These are phyloP conservation scores for Pomatorhinus ruficollis DNA, from an alignment of 2,113 vertebrate genomes.

Conservation along the genomic window DNA sequence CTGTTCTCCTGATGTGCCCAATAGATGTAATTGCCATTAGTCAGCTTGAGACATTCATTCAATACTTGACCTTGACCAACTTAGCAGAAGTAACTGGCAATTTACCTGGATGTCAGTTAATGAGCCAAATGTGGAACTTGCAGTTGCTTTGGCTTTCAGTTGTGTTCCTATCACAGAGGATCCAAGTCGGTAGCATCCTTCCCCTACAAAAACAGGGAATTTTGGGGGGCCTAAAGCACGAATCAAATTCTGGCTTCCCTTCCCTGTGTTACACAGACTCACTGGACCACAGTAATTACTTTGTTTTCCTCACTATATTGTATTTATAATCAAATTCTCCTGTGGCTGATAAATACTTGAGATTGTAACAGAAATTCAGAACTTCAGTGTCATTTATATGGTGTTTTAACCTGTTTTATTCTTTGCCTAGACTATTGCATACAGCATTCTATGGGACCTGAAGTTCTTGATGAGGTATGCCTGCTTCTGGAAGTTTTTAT, in stretches of 20 bases:
- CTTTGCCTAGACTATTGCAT: slow-evolving; percentile 88
- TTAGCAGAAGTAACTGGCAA: background rate
- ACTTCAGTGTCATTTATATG: background rate
- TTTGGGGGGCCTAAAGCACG: background rate
- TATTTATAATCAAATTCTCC: background rate
- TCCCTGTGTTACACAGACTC: background rate
- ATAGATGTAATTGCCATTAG: background rate
- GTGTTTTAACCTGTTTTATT: background rate
- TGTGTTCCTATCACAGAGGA: background rate
- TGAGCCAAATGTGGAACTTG: background rate
- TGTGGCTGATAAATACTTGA: background rate
- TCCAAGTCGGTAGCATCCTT: background rate
- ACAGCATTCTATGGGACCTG: slow-evolving; percentile 98
- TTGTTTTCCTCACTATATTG: background rate
- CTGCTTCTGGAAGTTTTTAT: background rate
- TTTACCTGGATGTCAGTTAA: background rate
- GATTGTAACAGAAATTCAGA: background rate
- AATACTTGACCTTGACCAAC: slow-evolving; percentile 15
- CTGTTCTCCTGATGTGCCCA: background rate
- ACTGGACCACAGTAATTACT: background rate
- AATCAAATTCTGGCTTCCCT: background rate
- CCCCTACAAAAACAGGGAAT: background rate
- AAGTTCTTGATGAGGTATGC: slow-evolving; percentile 99
- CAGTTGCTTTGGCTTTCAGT: background rate
- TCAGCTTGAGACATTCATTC: slow-evolving; percentile 9